A percentile compares a stretch with the other conserved stretches of the same genome.
Conservation (phyloP, 2,888 invertebrate species). For the Biston betularia region DNA sequence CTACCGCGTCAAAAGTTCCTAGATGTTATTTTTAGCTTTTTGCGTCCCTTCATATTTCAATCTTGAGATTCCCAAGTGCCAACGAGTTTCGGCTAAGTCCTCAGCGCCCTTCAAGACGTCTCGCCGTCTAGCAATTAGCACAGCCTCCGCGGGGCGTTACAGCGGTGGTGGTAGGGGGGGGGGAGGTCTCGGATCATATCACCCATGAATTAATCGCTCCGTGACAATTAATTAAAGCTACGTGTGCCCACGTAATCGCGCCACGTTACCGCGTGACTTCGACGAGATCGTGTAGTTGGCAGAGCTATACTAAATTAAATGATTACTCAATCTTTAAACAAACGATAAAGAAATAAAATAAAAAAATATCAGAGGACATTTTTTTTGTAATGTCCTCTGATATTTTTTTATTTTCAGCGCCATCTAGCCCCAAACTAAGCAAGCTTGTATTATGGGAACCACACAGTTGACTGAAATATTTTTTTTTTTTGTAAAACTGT, state of each 20-base stretch:
- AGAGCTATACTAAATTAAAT: background rate
- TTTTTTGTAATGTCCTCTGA: background rate
- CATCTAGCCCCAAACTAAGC: too few relatives aligned
- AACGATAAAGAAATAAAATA: background rate
- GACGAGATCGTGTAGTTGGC: slow-evolving; percentile 32
- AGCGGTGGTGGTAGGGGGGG: slow-evolving; percentile 42
- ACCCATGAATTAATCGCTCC: slow-evolving; percentile 81
- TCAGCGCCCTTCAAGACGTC: slow-evolving; percentile 68
- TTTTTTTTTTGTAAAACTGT: too few relatives aligned
- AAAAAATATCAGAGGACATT: too few relatives aligned
- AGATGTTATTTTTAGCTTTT: slow-evolving; percentile 4
- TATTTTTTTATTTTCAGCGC: too few relatives aligned
- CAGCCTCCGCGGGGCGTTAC: slow-evolving; percentile 43
- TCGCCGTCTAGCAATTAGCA: slow-evolving; percentile 73
- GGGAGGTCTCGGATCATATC: slow-evolving; percentile 75
- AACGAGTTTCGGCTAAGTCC: slow-evolving; percentile 55
- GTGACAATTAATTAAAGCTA: slow-evolving; percentile 82
- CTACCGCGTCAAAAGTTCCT: background rate
- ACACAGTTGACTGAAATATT: too few relatives aligned
- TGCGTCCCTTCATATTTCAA: slow-evolving; percentile 22
- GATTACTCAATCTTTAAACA: background rate
- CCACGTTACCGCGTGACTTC: slow-evolving; percentile 56
- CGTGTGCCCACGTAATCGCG: slow-evolving; percentile 64
- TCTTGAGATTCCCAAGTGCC: slow-evolving; percentile 42
- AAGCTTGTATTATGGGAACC: too few relatives aligned